Percentiles rank a stretch among this genome's conserved stretches.
phyloP scores from a whole-genome alignment of 2,888 invertebrate species.

The Tuta absoluta region DNA sequence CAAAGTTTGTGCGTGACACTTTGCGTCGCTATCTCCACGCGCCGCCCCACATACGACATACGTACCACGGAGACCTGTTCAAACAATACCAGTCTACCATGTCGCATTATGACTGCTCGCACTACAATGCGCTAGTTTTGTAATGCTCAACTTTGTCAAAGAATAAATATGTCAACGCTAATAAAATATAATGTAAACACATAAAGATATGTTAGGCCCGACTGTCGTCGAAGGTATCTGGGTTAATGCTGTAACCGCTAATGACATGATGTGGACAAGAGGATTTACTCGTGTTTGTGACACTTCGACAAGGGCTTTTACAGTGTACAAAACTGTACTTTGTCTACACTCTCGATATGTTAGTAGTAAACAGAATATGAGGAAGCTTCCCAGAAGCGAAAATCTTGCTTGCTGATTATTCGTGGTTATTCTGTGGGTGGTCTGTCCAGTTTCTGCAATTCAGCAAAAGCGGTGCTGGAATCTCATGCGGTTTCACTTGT shows the following conservation, averaged over 20 bases:
- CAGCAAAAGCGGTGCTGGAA: slow-evolving; percentile 23
- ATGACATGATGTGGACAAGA: slow-evolving; percentile 31
- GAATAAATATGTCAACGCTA: slow-evolving; percentile 15
- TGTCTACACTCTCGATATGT: not conserved
- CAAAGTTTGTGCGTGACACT: slow-evolving; percentile 38
- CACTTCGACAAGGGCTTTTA: slow-evolving; percentile 3
- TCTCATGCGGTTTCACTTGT: slow-evolving; percentile 35
- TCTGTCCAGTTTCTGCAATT: slow-evolving; percentile 1
- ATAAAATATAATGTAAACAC: slow-evolving; percentile 20
- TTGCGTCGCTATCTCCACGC: slow-evolving; percentile 37
- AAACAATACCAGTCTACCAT: slow-evolving; percentile 39
- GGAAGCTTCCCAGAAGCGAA: not conserved
- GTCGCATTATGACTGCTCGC: slow-evolving; percentile 37
- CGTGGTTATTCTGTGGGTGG: slow-evolving; percentile 1
- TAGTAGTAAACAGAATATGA: not conserved
- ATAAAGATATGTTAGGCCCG: slow-evolving; percentile 26
- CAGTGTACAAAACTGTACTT: slow-evolving; percentile 5
- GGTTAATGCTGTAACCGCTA: slow-evolving; percentile 46
- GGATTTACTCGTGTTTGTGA: not conserved
- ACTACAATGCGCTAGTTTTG: slow-evolving; percentile 39
- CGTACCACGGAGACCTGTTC: slow-evolving; percentile 36
- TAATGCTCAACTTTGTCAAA: slow-evolving; percentile 34
- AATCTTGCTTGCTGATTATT: not conserved
- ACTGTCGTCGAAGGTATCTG: slow-evolving; percentile 30
- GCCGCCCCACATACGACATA: slow-evolving; percentile 39